These are phyloP conservation scores for Lycophotia porphyrea DNA, from an alignment of 2,888 invertebrate species.

Conservation along the genomic window DNA sequence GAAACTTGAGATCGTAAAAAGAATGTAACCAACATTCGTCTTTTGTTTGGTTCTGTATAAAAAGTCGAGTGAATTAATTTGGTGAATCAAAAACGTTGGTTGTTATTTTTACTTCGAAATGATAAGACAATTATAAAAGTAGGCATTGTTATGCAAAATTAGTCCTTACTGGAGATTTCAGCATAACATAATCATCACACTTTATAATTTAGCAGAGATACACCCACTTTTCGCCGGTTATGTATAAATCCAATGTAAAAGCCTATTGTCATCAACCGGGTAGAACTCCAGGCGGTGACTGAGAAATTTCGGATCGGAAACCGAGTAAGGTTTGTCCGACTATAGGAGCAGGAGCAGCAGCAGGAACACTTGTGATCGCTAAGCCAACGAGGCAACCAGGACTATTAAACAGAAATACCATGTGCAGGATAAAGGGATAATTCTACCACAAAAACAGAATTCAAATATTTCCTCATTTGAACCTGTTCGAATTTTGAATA, in stretches of 20 bases:
- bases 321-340: no score
- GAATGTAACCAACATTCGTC: constrained; percentile 57
- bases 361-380: background rate
- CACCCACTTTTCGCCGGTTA: background rate
- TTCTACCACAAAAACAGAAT: background rate
- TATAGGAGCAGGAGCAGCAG: no score
- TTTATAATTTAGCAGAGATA: background rate
- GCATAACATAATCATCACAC: background rate
- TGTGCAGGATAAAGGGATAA: background rate
- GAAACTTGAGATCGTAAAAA: constrained; percentile 80
- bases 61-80: constrained; percentile 47
- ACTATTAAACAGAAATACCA: background rate
- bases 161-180: background rate
- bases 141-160: background rate
- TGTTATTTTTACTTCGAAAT: constrained; percentile 7
- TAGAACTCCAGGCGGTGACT: background rate
- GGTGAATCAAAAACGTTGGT: constrained; percentile 2
- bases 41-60: constrained; percentile 67
- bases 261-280: background rate
- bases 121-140: background rate
- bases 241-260: background rate
- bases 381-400: background rate
- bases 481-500: constrained; percentile 13
- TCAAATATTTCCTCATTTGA: background rate
- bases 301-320: background rate